Evolutionary conservation across 2,797 vertebrate species (phyloP).

Genomic region (Novumbra hubbsi): DNA sequence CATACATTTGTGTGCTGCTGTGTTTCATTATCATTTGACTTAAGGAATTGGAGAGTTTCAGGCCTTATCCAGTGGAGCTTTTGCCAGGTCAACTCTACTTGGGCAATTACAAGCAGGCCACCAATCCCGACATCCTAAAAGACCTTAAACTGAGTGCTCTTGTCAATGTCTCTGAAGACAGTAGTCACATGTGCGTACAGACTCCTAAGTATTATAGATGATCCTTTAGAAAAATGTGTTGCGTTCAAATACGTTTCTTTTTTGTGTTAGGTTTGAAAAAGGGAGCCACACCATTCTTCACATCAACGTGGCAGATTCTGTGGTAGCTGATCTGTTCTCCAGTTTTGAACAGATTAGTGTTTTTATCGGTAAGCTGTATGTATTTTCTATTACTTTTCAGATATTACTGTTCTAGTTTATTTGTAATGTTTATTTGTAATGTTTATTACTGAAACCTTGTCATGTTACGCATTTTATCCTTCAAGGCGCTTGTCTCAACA

Average conservation of each 20-base stretch:
- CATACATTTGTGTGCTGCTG: background rate
- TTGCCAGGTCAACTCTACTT: slow-evolving; percentile 78
- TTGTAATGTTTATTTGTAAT: background rate
- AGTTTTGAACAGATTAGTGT: slow-evolving; percentile 71
- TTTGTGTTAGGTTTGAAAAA: slow-evolving; percentile 41
- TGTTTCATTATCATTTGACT: background rate
- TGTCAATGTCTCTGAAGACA: slow-evolving; percentile 74
- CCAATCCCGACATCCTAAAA: slow-evolving; percentile 67
- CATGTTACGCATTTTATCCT: background rate
- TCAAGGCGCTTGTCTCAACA: slow-evolving; percentile 54
- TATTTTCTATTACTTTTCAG: background rate
- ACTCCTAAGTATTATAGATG: background rate
- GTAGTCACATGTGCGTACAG: slow-evolving; percentile 61
- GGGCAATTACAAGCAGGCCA: slow-evolving; percentile 78
- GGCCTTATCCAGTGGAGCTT: slow-evolving; percentile 84
- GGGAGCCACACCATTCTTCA: slow-evolving; percentile 59
- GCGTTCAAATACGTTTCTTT: slow-evolving; percentile 2
- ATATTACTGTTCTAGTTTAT: background rate
- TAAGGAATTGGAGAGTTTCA: slow-evolving; percentile 83
- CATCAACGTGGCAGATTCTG: slow-evolving; percentile 71
- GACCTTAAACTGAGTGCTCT: slow-evolving; percentile 81
- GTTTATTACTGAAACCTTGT: background rate
- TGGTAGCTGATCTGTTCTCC: slow-evolving; percentile 60
- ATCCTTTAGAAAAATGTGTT: background rate
- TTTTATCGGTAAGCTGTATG: slow-evolving; percentile 80